Conservation (phyloP, 2,797 vertebrate genomes). For the Sebastes alutus region DNA sequence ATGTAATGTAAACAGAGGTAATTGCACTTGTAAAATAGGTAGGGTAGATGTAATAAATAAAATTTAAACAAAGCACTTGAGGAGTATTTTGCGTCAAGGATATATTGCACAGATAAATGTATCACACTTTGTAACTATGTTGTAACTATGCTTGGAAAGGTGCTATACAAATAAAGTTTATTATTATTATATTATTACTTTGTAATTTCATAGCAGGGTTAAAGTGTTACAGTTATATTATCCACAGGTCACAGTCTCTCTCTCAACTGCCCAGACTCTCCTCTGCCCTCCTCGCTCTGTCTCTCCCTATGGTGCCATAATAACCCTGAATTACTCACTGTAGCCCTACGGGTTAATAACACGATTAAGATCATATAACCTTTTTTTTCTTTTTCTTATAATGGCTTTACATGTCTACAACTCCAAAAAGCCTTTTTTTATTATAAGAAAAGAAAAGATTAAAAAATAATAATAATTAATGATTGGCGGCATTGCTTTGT, state of each 20-base stretch:
- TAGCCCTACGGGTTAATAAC: not conserved
- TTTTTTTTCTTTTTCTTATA: not conserved
- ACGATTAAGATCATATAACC: not conserved
- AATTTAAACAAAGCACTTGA: too few relatives aligned
- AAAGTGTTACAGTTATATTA: not conserved
- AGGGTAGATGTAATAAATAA: too few relatives aligned
- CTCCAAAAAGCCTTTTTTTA: not conserved
- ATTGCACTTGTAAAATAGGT: too few relatives aligned
- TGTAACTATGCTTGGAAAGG: too few relatives aligned
- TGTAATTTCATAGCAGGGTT: not conserved
- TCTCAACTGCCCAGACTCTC: not conserved
- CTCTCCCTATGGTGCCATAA: not conserved
- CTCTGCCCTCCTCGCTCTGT: not conserved
- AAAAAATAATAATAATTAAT: not conserved
- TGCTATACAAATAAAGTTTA: too few relatives aligned
- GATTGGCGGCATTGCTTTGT: not conserved
- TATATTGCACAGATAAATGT: too few relatives aligned
- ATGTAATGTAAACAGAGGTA: too few relatives aligned
- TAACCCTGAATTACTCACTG: not conserved
- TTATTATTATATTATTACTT: too few relatives aligned
- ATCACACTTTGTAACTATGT: too few relatives aligned
- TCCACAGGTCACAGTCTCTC: not conserved
- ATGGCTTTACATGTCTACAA: not conserved
- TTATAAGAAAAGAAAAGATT: not conserved
- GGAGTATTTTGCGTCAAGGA: too few relatives aligned